Evolutionary conservation across 2,888 invertebrate genomes (phyloP).

Genomic region (Drosophila neonasuta): DNA sequence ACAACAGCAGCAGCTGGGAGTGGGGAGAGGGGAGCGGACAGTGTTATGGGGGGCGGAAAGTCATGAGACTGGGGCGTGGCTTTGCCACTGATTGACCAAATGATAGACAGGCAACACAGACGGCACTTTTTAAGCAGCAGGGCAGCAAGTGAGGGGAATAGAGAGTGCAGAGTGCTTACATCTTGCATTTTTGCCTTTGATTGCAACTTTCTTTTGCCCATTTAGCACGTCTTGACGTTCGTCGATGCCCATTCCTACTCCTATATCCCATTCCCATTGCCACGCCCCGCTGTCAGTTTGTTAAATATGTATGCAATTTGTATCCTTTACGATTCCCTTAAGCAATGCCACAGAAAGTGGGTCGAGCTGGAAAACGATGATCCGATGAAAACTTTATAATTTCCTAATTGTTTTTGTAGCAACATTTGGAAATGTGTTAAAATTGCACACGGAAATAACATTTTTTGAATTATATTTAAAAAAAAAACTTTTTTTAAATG

Average conservation of each 20-base stretch:
- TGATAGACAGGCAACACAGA: conserved; percentile 63
- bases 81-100: conserved; percentile 66
- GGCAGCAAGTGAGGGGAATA: background rate
- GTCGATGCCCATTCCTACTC: conserved; percentile 34
- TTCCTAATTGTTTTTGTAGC: conserved; percentile 22
- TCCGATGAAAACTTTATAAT: conserved; percentile 26
- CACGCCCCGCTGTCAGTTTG: conserved; percentile 19
- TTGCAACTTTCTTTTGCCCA: conserved; percentile 67
- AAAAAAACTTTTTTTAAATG: too few species aligned
- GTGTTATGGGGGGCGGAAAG: background rate
- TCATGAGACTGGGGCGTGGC: conserved; percentile 25
- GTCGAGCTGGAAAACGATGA: conserved; percentile 21
- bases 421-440: background rate
- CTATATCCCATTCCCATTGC: conserved; percentile 1
- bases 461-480: too few species aligned
- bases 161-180: conserved; percentile 42
- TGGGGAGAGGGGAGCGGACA: too few species aligned
- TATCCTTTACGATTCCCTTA: conserved; percentile 26
- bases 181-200: conserved; percentile 64
- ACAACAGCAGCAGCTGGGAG: background rate
- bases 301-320: conserved; percentile 56
- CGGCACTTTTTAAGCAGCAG: conserved; percentile 15
- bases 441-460: background rate
- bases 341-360: conserved; percentile 28
- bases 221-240: conserved; percentile 65